These are phyloP conservation scores for Coregonus sp. DNA, from an alignment of 2,797 vertebrate genomes.

Conservation along the genomic window DNA sequence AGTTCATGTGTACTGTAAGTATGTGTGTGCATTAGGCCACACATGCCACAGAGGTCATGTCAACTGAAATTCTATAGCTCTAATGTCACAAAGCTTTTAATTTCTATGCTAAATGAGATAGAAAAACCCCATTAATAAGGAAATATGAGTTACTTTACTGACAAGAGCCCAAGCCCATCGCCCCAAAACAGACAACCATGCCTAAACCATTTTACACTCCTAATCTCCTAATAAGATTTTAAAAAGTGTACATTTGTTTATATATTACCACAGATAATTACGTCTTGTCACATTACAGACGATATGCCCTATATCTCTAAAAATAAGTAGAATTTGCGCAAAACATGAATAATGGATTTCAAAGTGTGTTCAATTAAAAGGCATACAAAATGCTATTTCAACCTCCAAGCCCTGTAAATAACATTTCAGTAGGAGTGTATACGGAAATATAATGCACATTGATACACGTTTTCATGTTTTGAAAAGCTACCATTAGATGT, in stretches of 20 bases:
- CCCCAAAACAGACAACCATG: not conserved
- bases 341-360: too few species aligned
- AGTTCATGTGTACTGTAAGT: slow-evolving; percentile 18
- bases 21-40: not conserved
- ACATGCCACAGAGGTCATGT: slow-evolving; percentile 26
- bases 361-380: not conserved
- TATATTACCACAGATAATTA: too few species aligned
- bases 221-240: too few species aligned
- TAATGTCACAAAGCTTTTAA: slow-evolving; percentile 40
- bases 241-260: too few species aligned
- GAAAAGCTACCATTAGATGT: not conserved
- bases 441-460: not conserved
- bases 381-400: not conserved
- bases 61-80: slow-evolving; percentile 33
- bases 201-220: too few species aligned
- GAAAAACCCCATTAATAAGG: slow-evolving; percentile 18
- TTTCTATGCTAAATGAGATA: slow-evolving; percentile 27
- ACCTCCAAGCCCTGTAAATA: too few species aligned
- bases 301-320: slow-evolving; percentile 1
- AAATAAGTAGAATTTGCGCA: not conserved
- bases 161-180: too few species aligned
- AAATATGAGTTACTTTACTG: not conserved
- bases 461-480: not conserved
- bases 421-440: not conserved
- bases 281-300: not conserved